These are phyloP conservation scores for Dendrocopos noguchii DNA, from an alignment of 2,113 vertebrate species.

Conservation along the genomic window DNA sequence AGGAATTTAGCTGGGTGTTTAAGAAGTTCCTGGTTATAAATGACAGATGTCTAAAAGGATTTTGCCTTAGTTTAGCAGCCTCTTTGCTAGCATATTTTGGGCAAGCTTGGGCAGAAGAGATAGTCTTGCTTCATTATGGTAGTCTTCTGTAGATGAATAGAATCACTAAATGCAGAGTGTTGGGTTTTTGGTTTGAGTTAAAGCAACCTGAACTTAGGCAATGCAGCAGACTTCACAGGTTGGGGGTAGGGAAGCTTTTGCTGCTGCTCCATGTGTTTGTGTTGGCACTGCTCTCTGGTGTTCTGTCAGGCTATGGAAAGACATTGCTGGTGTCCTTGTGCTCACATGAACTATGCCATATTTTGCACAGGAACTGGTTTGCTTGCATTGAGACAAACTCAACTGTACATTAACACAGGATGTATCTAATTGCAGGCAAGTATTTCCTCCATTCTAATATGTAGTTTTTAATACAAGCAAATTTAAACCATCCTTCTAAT, in stretches of 20 bases:
- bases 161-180: not conserved
- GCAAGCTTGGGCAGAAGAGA: accelerated
- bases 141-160: accelerated
- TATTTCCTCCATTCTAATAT: not conserved
- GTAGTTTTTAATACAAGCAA: not conserved
- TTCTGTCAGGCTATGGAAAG: not conserved
- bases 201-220: not conserved
- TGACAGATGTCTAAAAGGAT: not conserved
- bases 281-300: not conserved
- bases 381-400: not conserved
- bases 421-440: not conserved
- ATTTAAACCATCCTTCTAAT: not conserved
- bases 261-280: not conserved
- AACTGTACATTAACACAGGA: not conserved
- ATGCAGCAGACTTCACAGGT: accelerated
- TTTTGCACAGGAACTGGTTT: not conserved
- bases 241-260: not conserved
- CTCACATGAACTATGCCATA: not conserved
- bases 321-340: not conserved
- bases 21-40: not conserved
- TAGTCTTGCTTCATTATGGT: not conserved
- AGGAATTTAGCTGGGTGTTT: not conserved
- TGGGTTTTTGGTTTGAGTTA: not conserved
- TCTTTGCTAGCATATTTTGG: not conserved
- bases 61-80: not conserved